Evolutionary conservation across 2,797 vertebrate species (phyloP).

Genomic region (Coreius guichenoti): DNA sequence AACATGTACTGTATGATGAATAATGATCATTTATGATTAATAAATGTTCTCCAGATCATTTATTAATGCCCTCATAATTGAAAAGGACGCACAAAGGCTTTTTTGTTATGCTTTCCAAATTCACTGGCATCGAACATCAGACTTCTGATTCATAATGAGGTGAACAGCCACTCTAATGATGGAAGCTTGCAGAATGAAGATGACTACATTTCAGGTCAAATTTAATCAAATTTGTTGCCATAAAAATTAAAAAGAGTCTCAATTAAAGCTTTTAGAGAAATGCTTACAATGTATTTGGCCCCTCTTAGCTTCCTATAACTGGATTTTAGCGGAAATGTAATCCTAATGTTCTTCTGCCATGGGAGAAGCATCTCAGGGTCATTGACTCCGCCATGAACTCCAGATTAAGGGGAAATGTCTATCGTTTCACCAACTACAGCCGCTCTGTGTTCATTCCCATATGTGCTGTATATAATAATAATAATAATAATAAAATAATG

Average conservation of each 20-base stretch:
- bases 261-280: slow-evolving; percentile 73
- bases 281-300: slow-evolving; percentile 64
- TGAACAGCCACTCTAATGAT: slow-evolving; percentile 66
- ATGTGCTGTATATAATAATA: not conserved
- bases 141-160: slow-evolving; percentile 65
- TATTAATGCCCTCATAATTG: not conserved
- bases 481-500: not conserved
- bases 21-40: not conserved
- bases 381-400: slow-evolving; percentile 65
- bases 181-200: slow-evolving; percentile 66
- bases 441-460: slow-evolving; percentile 2
- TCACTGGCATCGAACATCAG: slow-evolving; percentile 52
- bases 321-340: slow-evolving; percentile 69
- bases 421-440: slow-evolving; percentile 45
- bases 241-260: slow-evolving; percentile 74
- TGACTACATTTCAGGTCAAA: slow-evolving; percentile 73
- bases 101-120: not conserved
- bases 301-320: slow-evolving; percentile 73
- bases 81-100: not conserved
- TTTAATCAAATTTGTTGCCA: slow-evolving; percentile 75
- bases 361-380: slow-evolving; percentile 56
- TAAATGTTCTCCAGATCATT: not conserved
- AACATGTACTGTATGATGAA: not conserved
- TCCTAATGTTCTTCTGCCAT: slow-evolving; percentile 68
- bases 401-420: slow-evolving; percentile 57